These are phyloP conservation scores for Plagodis dolabraria DNA, from an alignment of 2,888 invertebrate species.

Conservation along the genomic window DNA sequence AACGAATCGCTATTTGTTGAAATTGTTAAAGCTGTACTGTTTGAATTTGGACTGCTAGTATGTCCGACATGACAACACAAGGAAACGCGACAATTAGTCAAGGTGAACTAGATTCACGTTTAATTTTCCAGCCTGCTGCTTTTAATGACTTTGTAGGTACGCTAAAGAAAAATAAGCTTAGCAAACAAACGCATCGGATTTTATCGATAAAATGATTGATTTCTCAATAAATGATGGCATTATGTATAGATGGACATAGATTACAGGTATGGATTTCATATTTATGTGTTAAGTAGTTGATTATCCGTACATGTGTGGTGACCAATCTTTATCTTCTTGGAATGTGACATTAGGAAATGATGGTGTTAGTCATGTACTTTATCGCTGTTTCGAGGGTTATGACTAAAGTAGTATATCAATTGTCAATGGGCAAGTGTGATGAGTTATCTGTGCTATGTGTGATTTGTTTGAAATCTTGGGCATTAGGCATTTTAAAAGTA, in stretches of 20 bases:
- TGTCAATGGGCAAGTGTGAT: not conserved
- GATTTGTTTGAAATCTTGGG: not conserved
- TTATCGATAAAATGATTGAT: constrained; percentile 16
- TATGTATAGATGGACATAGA: not conserved
- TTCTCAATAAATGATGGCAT: constrained; percentile 8
- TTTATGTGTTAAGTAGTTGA: not conserved
- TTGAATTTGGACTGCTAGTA: not conserved
- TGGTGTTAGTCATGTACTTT: constrained; percentile 19
- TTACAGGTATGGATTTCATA: not conserved
- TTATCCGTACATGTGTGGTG: constrained; percentile 20
- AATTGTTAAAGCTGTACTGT: not conserved
- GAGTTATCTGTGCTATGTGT: not conserved
- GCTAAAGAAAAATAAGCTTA: constrained; percentile 11
- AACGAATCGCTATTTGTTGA: not conserved
- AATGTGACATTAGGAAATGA: constrained; percentile 32
- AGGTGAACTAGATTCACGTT: constrained; percentile 22
- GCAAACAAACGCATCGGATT: constrained; percentile 1
- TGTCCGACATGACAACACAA: constrained; percentile 10
- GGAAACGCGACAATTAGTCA: constrained; percentile 22
- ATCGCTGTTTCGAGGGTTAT: constrained; percentile 18
- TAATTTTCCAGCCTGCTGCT: constrained; percentile 18
- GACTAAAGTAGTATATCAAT: constrained; percentile 10
- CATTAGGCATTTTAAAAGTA: not conserved
- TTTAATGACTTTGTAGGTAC: constrained; percentile 6
- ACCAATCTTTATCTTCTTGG: constrained; percentile 34